phyloP scores from a whole-genome alignment of 1,140 invertebrate genomes.

The Pseudomyrmex pallidus region DNA sequence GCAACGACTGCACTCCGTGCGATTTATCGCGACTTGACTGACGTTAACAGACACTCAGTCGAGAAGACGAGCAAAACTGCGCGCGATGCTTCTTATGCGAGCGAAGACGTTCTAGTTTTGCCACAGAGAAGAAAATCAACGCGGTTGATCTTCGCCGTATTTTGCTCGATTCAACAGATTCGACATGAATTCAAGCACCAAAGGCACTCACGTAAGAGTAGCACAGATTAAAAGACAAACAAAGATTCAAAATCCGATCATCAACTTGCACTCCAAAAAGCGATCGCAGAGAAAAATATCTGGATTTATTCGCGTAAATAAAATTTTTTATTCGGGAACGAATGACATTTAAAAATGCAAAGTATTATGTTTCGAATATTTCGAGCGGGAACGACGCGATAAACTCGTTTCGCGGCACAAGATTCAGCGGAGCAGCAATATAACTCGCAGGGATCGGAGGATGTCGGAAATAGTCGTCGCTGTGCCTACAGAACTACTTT shows the following conservation, averaged over 20 bases:
- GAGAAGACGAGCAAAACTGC: slow-evolving; percentile 43
- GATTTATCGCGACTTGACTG: slow-evolving; percentile 37
- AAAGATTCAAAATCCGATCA: not conserved
- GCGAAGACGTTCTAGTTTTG: slow-evolving; percentile 7
- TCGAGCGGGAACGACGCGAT: not conserved
- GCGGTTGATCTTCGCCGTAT: slow-evolving; percentile 11
- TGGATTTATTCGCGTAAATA: not conserved
- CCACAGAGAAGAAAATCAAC: slow-evolving; percentile 12
- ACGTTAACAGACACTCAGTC: slow-evolving; percentile 47
- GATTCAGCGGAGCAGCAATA: slow-evolving; percentile 15
- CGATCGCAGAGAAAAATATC: not conserved
- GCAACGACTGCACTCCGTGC: slow-evolving; percentile 19
- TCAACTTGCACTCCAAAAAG: not conserved
- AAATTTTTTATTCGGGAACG: no score
- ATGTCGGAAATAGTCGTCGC: slow-evolving; percentile 15
- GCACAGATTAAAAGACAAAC: not conserved
- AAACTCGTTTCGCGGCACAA: slow-evolving; percentile 12
- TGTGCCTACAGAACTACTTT: not conserved
- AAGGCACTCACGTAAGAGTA: not conserved
- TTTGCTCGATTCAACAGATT: slow-evolving; percentile 12
- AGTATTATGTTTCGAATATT: not conserved
- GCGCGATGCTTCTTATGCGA: slow-evolving; percentile 37
- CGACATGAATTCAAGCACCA: not conserved
- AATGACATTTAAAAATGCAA: not conserved
- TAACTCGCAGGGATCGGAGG: not conserved